phyloP scores from a whole-genome alignment of 2,113 vertebrate species.

The Malurus alboscapulatus region DNA sequence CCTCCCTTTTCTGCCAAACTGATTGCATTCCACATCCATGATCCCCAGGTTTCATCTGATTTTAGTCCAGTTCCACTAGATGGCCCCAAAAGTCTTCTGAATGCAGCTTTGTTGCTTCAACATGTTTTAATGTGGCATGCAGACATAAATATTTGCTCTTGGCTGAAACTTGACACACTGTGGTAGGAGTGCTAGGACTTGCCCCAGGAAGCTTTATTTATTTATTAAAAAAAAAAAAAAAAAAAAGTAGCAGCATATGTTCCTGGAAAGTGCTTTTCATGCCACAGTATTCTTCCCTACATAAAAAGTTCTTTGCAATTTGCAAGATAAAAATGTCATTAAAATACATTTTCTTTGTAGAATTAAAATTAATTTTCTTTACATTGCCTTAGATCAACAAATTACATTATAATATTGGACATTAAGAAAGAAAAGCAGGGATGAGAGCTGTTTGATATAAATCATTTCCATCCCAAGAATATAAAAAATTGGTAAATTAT shows the following conservation, averaged over 20 bases:
- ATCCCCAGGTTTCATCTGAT: background rate
- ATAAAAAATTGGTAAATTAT: background rate
- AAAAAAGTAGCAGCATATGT: background rate
- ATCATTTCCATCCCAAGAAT: background rate
- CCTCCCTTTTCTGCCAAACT: background rate
- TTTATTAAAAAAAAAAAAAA: background rate
- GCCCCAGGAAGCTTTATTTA: background rate
- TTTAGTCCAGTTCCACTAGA: constrained; percentile 56
- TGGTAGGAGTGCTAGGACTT: background rate
- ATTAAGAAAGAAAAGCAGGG: background rate
- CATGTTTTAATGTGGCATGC: constrained; percentile 1
- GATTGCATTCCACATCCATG: accelerated
- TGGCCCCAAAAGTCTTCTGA: constrained; percentile 64
- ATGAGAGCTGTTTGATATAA: background rate
- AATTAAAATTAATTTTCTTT: background rate
- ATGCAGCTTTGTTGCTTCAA: background rate
- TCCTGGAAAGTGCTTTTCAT: background rate
- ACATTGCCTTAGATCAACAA: background rate
- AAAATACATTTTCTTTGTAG: background rate
- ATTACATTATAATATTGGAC: background rate
- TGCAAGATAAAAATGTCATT: background rate
- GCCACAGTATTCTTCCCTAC: background rate
- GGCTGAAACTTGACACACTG: constrained; percentile 22
- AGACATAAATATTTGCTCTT: constrained; percentile 57
- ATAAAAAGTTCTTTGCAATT: background rate